These are phyloP conservation scores for Julus scandinavius DNA, from an alignment of 2,888 invertebrate genomes.

Conservation along the genomic window DNA sequence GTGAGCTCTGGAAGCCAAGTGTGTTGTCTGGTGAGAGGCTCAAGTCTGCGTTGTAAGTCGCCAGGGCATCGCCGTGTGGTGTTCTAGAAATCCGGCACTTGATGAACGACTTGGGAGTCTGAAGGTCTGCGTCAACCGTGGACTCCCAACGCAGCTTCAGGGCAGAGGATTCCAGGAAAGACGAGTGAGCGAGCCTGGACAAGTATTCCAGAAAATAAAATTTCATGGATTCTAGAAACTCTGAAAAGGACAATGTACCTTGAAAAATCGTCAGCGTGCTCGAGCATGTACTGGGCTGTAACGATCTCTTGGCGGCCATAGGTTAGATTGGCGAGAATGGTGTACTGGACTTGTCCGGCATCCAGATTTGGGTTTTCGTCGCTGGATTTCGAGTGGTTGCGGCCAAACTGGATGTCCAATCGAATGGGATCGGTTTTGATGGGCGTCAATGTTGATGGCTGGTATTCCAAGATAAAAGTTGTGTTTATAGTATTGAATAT, in stretches of 20 bases:
- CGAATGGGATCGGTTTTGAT: background rate
- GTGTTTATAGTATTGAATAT: too few species aligned
- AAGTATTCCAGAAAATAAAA: background rate
- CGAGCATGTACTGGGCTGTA: background rate
- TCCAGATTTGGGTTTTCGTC: background rate
- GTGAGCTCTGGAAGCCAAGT: background rate
- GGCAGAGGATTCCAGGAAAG: background rate
- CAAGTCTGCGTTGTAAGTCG: background rate
- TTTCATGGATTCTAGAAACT: background rate
- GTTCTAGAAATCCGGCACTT: background rate
- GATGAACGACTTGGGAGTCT: background rate
- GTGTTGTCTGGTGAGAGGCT: background rate
- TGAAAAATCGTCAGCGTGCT: background rate
- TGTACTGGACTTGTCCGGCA: background rate
- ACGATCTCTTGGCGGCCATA: background rate
- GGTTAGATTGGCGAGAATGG: background rate
- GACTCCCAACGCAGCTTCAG: background rate
- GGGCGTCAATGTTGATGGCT: too few species aligned
- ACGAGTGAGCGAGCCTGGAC: background rate
- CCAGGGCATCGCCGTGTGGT: background rate
- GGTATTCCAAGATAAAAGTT: too few species aligned
- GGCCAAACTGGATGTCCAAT: background rate
- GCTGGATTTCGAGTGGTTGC: background rate
- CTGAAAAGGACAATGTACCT: background rate
- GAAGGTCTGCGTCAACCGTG: background rate